These are phyloP conservation scores for Melanaphis sacchari DNA, from an alignment of 1,140 invertebrate genomes.

Conservation along the genomic window DNA sequence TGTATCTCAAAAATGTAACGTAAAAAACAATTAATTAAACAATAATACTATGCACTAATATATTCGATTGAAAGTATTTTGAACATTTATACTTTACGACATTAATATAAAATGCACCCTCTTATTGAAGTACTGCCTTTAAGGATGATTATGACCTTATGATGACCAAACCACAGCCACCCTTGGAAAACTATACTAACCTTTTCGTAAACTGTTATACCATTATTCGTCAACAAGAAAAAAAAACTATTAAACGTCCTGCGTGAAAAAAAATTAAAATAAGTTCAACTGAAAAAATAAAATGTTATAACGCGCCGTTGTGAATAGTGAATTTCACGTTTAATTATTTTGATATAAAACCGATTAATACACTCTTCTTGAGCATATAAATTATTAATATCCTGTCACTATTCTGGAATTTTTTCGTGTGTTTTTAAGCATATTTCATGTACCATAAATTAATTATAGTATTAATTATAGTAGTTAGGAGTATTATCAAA, in stretches of 20 bases:
- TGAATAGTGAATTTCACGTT: no score
- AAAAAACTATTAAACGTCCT: neutral
- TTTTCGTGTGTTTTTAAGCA: no score
- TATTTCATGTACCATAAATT: no score
- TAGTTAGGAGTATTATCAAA: no score
- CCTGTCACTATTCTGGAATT: no score
- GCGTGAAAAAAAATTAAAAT: neutral
- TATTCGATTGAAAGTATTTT: neutral
- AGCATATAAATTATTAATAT: no score
- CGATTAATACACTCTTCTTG: no score
- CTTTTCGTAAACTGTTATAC: neutral
- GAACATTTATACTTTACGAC: neutral
- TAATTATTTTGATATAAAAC: no score
- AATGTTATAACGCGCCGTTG: no score
- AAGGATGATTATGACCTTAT: neutral
- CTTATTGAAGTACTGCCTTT: neutral
- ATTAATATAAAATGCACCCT: neutral
- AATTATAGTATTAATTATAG: no score
- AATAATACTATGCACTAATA: conserved; percentile 1
- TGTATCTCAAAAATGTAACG: neutral
- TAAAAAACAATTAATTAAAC: neutral
- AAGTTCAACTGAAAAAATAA: neutral
- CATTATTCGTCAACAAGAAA: neutral
- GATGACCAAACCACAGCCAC: neutral
- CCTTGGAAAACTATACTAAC: neutral